A percentile compares a stretch with the other conserved stretches of the same genome.
These are phyloP conservation scores for Trisateles emortualis DNA, from an alignment of 2,888 invertebrate genomes.

Conservation along the genomic window DNA sequence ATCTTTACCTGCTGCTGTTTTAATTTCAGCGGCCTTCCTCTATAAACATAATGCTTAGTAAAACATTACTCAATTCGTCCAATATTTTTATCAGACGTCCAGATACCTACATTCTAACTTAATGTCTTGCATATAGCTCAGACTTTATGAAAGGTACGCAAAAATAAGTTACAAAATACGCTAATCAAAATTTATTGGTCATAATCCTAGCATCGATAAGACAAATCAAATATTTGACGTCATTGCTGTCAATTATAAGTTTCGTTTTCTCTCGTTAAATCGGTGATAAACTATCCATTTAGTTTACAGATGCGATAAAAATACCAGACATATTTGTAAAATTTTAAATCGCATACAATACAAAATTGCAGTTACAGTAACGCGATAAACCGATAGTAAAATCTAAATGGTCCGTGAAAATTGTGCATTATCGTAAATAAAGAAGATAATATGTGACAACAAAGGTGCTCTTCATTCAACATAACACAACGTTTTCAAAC, in stretches of 20 bases:
- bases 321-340: neutral
- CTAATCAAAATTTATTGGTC: conserved; percentile 13
- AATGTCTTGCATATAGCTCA: neutral
- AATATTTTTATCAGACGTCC: no score
- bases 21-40: no score
- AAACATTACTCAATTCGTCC: no score
- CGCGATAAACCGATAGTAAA: conserved; percentile 59
- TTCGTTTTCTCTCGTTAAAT: neutral
- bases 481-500: conserved; percentile 60
- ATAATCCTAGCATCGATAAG: conserved; percentile 7
- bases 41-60: no score
- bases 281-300: conserved; percentile 1
- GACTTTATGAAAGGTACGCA: neutral
- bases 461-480: conserved; percentile 58
- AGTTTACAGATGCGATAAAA: neutral
- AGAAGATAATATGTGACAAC: conserved; percentile 57
- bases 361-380: conserved; percentile 30
- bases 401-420: conserved; percentile 75
- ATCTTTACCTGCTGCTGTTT: no score
- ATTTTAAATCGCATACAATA: conserved; percentile 21
- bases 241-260: neutral
- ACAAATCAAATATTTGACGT: neutral
- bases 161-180: neutral
- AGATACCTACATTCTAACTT: no score
- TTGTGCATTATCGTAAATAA: conserved; percentile 77